Conservation (phyloP, 2,797 vertebrate species). For the Molossus alvarezi region DNA sequence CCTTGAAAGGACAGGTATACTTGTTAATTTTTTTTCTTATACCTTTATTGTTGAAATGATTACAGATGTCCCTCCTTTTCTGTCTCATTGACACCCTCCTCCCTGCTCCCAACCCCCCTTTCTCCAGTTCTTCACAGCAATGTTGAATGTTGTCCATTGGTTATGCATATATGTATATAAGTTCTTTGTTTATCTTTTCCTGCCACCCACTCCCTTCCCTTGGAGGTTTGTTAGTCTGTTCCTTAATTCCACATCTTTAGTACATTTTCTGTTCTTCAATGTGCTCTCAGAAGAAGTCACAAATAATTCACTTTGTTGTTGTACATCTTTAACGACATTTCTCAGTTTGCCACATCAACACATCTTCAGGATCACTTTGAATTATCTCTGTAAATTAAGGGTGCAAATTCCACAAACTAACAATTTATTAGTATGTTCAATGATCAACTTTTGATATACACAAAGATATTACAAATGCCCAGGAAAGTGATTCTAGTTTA, state of each 20-base stretch:
- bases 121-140: no score
- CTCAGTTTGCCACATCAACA: neutral
- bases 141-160: no score
- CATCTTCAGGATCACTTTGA: conserved; percentile 14
- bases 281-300: conserved; percentile 3
- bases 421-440: neutral
- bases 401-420: neutral
- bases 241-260: neutral
- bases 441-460: neutral
- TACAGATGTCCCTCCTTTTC: no score
- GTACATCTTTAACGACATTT: neutral
- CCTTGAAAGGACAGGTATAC: no score
- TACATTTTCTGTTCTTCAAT: neutral
- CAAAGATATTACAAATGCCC: conserved; percentile 14
- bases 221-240: no score
- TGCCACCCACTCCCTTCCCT: no score
- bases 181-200: no score
- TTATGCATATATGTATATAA: no score
- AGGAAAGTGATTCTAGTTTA: neutral
- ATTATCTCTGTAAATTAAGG: neutral
- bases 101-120: no score
- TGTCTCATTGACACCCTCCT: no score
- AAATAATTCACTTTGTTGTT: neutral
- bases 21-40: no score
- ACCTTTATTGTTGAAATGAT: no score